Evolutionary conservation across 2,113 vertebrate species (phyloP), one percentile per base, ranked within the genome.

Genomic region (Chloroceryle aenea): DNA sequence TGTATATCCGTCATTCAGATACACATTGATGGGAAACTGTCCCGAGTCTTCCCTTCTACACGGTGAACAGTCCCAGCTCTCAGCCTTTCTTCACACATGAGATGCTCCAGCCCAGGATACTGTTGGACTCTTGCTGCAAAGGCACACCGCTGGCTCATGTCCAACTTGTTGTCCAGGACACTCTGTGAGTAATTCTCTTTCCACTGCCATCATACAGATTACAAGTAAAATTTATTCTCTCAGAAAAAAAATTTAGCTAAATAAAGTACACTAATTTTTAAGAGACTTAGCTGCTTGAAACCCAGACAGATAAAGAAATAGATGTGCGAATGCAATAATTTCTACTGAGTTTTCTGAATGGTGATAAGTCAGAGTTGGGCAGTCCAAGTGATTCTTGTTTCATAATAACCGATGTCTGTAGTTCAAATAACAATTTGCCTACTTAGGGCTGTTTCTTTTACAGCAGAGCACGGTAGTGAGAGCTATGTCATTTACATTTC

Each of bases 321-420:
- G 34, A 78, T 3, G 47, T 80, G 45, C 17, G 85, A 86, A 91
- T 62, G 73, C 63, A 93, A 90, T 90, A 21, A 93, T 88, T 84
- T 84, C 79, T 87, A 83, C 73, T 86, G 87, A 94, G 34, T 58
- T 91, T 93, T 85, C 50, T 94, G 74, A 87, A 94, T 69, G 71
- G 45, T 30, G 40, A 4, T 53, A 89, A 87, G 82, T n/a, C 45
- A 34, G n/a, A 93, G 16, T 30, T 80, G 71, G 34, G 82, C 26
- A 82, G 27, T 81, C 77, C 55, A 42, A 56, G 50, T 76, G 47
- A 69, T 32, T 84, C 20, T 84, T 77, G n/a, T 62, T 85, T 66
- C 12, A 0, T 83, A 89, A 87, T 50, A 93, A 89, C 32, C 66
- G 34, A 18, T 52, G 71, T 42, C 78, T 69, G n/a, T 19, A 80